Percentiles rank a stretch among this genome's conserved stretches.
Conservation (phyloP, 2,113 vertebrate species). For the Psittacus erithacus region DNA sequence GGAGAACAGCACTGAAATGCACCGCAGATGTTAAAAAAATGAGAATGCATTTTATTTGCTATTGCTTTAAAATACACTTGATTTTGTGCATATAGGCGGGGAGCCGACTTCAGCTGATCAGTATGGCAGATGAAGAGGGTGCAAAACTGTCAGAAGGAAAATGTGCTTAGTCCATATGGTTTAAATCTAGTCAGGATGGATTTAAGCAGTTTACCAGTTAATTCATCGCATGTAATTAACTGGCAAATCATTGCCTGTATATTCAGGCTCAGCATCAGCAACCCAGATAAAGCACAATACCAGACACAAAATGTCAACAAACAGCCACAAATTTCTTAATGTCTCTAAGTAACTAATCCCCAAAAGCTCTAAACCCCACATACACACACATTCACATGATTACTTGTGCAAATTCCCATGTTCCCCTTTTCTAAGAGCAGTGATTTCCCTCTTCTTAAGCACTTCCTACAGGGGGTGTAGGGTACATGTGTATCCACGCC, state of each 20-base stretch:
- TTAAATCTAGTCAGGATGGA: background rate
- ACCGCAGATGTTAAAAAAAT: background rate
- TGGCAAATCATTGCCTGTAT: background rate
- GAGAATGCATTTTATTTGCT: background rate
- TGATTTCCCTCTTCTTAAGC: background rate
- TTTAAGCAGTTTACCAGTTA: background rate
- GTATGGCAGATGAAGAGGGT: background rate
- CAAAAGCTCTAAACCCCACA: background rate
- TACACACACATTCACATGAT: background rate
- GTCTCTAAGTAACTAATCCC: accelerated
- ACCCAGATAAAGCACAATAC: background rate
- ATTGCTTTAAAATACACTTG: background rate
- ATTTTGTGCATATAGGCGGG: accelerated
- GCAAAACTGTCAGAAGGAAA: background rate
- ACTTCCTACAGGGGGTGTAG: background rate
- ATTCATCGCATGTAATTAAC: background rate
- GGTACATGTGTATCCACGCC: accelerated
- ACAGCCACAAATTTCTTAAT: background rate
- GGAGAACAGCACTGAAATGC: background rate
- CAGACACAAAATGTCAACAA: background rate
- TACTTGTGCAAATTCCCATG: background rate
- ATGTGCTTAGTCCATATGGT: background rate
- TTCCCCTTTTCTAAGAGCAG: background rate
- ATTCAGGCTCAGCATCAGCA: background rate
- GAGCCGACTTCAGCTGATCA: background rate